phyloP scores from a whole-genome alignment of 2,888 invertebrate genomes.

The Chymomyza caudatula region DNA sequence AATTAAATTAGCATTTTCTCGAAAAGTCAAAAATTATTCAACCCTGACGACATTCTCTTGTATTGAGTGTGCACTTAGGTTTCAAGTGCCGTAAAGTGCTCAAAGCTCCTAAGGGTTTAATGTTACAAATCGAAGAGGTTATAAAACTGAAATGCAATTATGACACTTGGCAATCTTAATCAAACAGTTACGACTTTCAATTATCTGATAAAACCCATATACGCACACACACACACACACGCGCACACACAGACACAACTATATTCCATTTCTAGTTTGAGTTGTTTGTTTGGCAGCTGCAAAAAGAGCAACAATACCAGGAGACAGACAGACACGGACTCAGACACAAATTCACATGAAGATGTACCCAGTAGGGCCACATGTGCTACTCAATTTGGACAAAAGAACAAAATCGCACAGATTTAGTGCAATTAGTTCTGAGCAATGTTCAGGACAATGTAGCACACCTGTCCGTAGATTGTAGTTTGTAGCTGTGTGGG shows the following conservation, averaged over 20 bases:
- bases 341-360: neutral
- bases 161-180: slow-evolving; percentile 66
- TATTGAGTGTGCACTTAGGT: neutral
- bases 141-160: slow-evolving; percentile 49
- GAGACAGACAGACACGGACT: slow-evolving; percentile 8
- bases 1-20: too few relatives aligned
- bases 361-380: neutral
- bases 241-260: too few relatives aligned
- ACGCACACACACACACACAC: too few relatives aligned
- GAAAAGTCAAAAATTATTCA: neutral
- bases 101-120: neutral
- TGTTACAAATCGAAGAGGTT: neutral
- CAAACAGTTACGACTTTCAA: slow-evolving; percentile 72
- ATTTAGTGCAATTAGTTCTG: slow-evolving; percentile 9
- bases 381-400: too few relatives aligned
- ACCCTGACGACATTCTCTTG: neutral
- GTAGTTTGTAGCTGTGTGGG: neutral
- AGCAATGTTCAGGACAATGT: slow-evolving; percentile 3
- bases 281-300: slow-evolving; percentile 39
- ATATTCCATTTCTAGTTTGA: slow-evolving; percentile 32
- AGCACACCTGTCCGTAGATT: neutral
- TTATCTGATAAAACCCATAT: slow-evolving; percentile 72
- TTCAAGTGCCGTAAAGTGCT: neutral
- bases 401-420: neutral
- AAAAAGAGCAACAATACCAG: slow-evolving; percentile 4